Evolutionary conservation across 1,140 invertebrate species (phyloP).

Genomic region (Latrodectus geometricus): DNA sequence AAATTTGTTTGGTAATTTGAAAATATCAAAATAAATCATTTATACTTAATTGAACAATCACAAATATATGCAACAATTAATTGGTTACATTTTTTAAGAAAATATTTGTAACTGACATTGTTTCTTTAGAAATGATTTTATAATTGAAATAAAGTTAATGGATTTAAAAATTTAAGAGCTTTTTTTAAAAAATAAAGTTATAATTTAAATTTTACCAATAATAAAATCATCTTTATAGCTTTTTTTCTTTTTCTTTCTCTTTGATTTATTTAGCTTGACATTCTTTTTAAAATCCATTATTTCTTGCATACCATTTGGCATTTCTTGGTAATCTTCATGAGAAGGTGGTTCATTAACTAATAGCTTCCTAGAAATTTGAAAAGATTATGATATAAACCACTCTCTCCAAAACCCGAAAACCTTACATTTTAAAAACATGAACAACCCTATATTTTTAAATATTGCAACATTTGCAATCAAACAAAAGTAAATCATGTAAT

Average conservation of each 20-base stretch:
- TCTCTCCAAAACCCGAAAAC: no score
- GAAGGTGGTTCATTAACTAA: slow-evolving; percentile 16
- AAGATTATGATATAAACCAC: no score
- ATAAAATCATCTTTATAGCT: slow-evolving; percentile 32
- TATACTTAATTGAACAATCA: background rate
- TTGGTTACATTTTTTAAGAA: background rate
- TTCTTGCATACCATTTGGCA: slow-evolving; percentile 18
- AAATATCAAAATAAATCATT: background rate
- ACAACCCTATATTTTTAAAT: no score
- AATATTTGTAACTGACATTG: background rate
- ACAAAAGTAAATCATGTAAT: no score
- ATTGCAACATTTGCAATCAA: no score
- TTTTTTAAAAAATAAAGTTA: no score
- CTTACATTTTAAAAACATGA: no score
- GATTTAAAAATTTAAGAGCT: no score
- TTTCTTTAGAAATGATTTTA: background rate
- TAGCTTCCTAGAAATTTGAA: slow-evolving; percentile 6
- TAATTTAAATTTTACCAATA: slow-evolving; percentile 25
- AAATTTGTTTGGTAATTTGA: no score
- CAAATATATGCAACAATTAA: background rate
- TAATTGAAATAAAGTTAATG: background rate
- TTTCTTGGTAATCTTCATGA: slow-evolving; percentile 32
- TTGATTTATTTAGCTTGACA: slow-evolving; percentile 38
- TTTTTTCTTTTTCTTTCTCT: slow-evolving; percentile 51
- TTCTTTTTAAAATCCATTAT: slow-evolving; percentile 42